Percentiles rank a stretch among this genome's conserved stretches.
phyloP scores from a whole-genome alignment of 2,797 vertebrate species.

The Eulemur albifrons region DNA sequence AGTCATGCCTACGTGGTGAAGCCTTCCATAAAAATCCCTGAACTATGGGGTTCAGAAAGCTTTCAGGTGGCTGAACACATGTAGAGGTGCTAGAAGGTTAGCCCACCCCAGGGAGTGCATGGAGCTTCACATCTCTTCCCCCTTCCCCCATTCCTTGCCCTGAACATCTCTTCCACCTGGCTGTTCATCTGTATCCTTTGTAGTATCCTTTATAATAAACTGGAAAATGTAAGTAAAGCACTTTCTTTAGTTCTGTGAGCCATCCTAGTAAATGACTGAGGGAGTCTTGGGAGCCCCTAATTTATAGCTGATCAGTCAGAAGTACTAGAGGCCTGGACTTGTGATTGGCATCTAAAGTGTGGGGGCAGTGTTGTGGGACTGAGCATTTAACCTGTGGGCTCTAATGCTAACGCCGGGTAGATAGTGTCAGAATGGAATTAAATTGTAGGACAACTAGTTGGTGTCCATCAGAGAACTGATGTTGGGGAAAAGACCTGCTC shows the following conservation, averaged over 20 bases:
- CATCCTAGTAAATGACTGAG: neutral
- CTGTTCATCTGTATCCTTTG: neutral
- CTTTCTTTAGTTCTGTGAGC: neutral
- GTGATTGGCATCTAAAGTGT: neutral
- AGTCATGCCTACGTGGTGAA: neutral
- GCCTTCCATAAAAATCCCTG: neutral
- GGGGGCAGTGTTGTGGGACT: neutral
- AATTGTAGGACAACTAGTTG: neutral
- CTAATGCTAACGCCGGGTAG: neutral
- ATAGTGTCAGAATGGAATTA: neutral
- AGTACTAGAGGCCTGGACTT: neutral
- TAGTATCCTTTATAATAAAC: neutral
- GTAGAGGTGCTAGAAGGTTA: neutral
- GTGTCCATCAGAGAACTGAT: neutral
- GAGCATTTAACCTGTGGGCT: neutral
- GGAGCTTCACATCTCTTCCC: neutral
- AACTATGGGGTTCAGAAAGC: neutral
- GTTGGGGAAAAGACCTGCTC: neutral
- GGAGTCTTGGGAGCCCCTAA: neutral
- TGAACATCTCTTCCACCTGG: neutral
- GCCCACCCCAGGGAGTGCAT: neutral
- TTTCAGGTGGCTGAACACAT: neutral
- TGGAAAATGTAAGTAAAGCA: neutral
- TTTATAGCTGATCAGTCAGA: neutral
- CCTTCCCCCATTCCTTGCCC: neutral